Conservation (phyloP, 2,797 vertebrate species). For the Oceanodroma leucorhoa region DNA sequence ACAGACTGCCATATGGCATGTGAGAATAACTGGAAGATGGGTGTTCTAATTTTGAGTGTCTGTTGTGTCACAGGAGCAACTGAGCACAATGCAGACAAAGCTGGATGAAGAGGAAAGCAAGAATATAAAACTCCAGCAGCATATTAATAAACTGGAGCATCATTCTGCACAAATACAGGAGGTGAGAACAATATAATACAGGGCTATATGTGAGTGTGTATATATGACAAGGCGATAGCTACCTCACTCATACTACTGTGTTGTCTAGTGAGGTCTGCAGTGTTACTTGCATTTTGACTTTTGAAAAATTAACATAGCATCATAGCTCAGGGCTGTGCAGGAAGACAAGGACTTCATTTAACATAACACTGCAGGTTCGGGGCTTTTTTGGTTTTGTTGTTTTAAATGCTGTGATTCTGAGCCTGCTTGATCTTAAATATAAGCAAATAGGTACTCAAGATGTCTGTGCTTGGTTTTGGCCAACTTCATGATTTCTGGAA, state of each 20-base stretch:
- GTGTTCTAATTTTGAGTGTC: constrained; percentile 1
- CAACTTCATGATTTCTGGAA: not conserved
- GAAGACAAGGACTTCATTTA: not conserved
- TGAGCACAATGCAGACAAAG: constrained; percentile 80
- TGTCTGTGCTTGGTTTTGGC: not conserved
- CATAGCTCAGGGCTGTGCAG: not conserved
- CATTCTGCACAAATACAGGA: constrained; percentile 82
- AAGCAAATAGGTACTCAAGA: not conserved
- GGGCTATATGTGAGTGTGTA: not conserved
- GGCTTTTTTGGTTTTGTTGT: not conserved
- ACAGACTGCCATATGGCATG: not conserved
- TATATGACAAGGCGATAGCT: not conserved
- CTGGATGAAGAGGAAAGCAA: constrained; percentile 87
- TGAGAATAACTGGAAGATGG: not conserved
- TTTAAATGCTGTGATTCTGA: not conserved
- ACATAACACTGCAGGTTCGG: not conserved
- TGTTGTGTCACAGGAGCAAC: constrained; percentile 81
- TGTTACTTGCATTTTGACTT: not conserved
- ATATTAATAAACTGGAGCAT: constrained; percentile 87
- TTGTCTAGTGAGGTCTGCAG: not conserved
- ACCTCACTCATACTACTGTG: not conserved
- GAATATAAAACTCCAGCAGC: constrained; percentile 85
- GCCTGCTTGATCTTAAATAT: not conserved
- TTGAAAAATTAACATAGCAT: not conserved
- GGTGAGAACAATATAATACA: constrained; percentile 51